Base-by-base conservation (phyloP, 2,888 invertebrate genomes). In the Busseola fusca region DNA sequence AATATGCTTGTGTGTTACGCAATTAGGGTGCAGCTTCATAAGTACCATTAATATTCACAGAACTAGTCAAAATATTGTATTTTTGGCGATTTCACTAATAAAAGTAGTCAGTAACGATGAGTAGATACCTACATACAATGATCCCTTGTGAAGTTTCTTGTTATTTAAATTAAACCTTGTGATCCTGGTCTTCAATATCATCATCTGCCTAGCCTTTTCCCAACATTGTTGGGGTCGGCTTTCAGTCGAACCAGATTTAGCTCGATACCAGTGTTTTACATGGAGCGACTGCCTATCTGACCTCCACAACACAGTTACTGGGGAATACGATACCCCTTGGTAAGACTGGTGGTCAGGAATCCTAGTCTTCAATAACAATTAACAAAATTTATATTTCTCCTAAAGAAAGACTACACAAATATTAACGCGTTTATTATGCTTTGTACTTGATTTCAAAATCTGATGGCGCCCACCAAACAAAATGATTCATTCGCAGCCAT, bases 401-500 rank as follows among this genome's bases (percentile, higher is more conserved):
- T 27, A 9, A 18, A 9, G 21, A 18, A 18, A 30, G 2, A 12
- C 30, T 30, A 30, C 30, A 30, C 30, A 30, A 30, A 40, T 25
- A 59, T 25, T 14, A 25, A 25, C 12, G 12, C 3, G 25, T 5
- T 62, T 30, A 45, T 27, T 60, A 14, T 21, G 3, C 18, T 25
- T 40, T n/a, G 21, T 48, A 48, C 48, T 48, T 12, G 30, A 34
- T 48, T 48, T 30, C 16, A 34, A 48, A 48, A 5, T 30, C 10
- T 14, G 21, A 30, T 58, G 7, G 16, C 27, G 5, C 27, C 30
- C n/a, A 30, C 27, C 2, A 52, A 50, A 37, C 6, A 62, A 69
- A 57, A 62, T 21, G 14, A 57, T 76, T 63, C n/a, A 52, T 64
- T 59, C 30, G n/a, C 25, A 10, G 25, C 6, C 3, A 68, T 18